phyloP scores from a whole-genome alignment of 2,888 invertebrate species.

The Sinodicranocentrus sp. region DNA sequence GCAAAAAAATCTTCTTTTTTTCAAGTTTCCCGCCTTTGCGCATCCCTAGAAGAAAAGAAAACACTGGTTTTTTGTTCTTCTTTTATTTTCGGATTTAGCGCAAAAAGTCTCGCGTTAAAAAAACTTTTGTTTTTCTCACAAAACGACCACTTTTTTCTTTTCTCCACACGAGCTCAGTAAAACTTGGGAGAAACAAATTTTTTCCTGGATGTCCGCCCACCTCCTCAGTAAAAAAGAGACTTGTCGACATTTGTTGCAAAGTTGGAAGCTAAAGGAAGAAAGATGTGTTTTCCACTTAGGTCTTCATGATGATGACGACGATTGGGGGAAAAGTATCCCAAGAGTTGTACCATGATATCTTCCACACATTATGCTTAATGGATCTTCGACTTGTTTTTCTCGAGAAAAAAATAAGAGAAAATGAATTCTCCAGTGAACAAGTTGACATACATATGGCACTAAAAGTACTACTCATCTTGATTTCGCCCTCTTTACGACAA shows the following conservation, averaged over 20 bases:
- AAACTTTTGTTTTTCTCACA: too few species aligned
- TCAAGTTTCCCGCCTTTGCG: too few species aligned
- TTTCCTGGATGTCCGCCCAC: too few species aligned
- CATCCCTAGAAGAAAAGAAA: too few species aligned
- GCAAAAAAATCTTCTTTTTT: too few species aligned
- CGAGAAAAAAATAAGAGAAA: slow-evolving; percentile 8
- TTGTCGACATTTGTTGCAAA: slow-evolving; percentile 19
- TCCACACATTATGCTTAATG: slow-evolving; percentile 40
- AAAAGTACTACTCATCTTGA: slow-evolving; percentile 47
- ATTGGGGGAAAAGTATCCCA: background rate
- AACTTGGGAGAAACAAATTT: too few species aligned
- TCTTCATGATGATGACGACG: background rate
- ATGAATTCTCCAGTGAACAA: slow-evolving; percentile 31
- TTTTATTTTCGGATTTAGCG: too few species aligned
- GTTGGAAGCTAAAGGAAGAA: slow-evolving; percentile 13
- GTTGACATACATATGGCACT: slow-evolving; percentile 33
- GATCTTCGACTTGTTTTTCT: slow-evolving; percentile 42
- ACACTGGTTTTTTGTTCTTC: too few species aligned
- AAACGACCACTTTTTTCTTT: too few species aligned
- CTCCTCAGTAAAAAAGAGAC: background rate
- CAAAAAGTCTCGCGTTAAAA: too few species aligned
- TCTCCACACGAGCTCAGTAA: too few species aligned
- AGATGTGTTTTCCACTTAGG: slow-evolving; percentile 33
- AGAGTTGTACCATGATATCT: background rate
- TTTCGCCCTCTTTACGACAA: slow-evolving; percentile 54